Percentiles rank a stretch among this genome's conserved stretches.
Conservation (phyloP, 2,113 vertebrate species). For the Scolopax mira region DNA sequence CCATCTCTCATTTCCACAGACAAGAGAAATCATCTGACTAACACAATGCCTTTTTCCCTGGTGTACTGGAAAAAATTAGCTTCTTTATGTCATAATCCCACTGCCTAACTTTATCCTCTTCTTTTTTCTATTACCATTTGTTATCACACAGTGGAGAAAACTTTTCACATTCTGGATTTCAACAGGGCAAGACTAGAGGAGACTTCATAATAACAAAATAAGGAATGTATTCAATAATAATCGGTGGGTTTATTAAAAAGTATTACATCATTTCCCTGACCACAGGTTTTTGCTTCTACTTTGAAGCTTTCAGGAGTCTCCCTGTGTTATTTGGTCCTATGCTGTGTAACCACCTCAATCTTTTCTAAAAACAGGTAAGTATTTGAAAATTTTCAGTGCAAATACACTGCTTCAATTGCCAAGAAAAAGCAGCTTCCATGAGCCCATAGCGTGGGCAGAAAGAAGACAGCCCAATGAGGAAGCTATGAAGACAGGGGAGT, state of each 20-base stretch:
- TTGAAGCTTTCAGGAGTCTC: background rate
- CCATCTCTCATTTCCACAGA: background rate
- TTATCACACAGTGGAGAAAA: background rate
- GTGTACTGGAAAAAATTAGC: rapidly evolving
- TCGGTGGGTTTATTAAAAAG: background rate
- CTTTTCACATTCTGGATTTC: background rate
- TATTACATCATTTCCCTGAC: background rate
- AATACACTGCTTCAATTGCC: background rate
- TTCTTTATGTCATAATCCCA: background rate
- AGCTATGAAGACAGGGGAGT: background rate
- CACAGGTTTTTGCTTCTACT: background rate
- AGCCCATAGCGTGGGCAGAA: background rate
- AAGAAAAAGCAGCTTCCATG: background rate
- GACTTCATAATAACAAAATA: background rate
- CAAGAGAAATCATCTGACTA: background rate
- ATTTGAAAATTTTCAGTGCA: background rate
- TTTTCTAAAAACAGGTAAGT: background rate
- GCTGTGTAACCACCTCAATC: background rate
- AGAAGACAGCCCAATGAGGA: background rate
- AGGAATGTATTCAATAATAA: background rate
- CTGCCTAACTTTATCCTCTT: background rate
- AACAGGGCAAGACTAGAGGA: background rate
- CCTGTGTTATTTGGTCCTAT: background rate
- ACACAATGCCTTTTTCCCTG: background rate
- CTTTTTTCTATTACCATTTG: background rate